Evolutionary conservation across 2,888 invertebrate genomes (phyloP).

Genomic region (Chaetogeoica ovagalla): DNA sequence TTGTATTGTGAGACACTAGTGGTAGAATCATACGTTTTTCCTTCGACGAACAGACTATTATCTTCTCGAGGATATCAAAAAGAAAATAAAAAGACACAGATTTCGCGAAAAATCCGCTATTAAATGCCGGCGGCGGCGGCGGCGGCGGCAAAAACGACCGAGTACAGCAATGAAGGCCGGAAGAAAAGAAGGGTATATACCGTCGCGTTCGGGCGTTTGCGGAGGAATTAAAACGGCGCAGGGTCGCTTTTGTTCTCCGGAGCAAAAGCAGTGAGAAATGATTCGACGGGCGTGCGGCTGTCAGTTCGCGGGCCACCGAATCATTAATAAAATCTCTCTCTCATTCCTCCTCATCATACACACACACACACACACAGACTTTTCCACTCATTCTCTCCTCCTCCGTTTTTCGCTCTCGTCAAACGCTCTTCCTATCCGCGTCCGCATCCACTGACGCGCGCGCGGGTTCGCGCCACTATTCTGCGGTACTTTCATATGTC

Average conservation of each 20-base stretch:
- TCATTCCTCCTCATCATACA: not conserved
- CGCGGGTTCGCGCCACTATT: not conserved
- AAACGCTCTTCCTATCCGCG: not conserved
- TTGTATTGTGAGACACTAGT: too few species aligned
- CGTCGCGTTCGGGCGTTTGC: too few species aligned
- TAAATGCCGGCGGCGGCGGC: too few species aligned
- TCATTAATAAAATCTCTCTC: conserved; percentile 53
- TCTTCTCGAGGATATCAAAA: not conserved
- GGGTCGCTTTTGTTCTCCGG: conserved; percentile 43
- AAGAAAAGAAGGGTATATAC: not conserved
- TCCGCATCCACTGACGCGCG: not conserved
- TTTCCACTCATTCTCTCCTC: too few species aligned
- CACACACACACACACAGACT: too few species aligned
- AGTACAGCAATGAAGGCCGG: not conserved
- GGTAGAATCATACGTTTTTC: not conserved
- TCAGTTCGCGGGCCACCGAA: conserved; percentile 49
- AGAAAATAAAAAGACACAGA: not conserved
- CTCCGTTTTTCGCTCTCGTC: not conserved
- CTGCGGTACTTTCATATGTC: conserved; percentile 34
- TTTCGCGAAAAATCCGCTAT: conserved; percentile 6
- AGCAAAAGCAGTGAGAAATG: conserved; percentile 46
- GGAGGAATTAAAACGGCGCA: not conserved
- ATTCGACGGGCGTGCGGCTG: conserved; percentile 52
- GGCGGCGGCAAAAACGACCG: not conserved
- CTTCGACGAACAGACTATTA: not conserved